These are phyloP conservation scores for Cheirogaleus major DNA, from an alignment of 2,797 vertebrate species.

Conservation along the genomic window DNA sequence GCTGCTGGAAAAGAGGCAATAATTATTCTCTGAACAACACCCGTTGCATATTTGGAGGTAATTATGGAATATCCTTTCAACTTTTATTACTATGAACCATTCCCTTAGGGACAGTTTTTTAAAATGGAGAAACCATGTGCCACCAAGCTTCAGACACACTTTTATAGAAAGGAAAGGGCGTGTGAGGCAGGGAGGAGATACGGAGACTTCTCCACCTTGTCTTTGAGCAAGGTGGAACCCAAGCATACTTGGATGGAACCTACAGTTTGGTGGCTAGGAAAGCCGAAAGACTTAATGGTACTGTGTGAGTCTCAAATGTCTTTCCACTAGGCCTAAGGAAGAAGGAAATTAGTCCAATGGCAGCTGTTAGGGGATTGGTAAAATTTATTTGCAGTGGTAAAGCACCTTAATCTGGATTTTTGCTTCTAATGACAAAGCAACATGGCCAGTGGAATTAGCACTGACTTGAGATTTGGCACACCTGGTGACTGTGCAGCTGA, in stretches of 20 bases:
- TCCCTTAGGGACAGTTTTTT: not conserved
- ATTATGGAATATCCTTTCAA: not conserved
- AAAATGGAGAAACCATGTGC: not conserved
- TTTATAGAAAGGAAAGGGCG: not conserved
- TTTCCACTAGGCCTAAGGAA: not conserved
- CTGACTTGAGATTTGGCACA: not conserved
- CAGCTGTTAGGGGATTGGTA: not conserved
- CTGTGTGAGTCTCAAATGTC: not conserved
- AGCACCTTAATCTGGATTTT: slow-evolving; percentile 2
- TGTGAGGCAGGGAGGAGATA: not conserved
- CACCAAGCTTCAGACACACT: not conserved
- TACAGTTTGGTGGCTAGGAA: not conserved
- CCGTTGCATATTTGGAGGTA: not conserved
- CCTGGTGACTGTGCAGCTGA: not conserved
- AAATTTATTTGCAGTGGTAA: not conserved
- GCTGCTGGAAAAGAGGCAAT: not conserved
- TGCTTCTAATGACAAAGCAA: not conserved
- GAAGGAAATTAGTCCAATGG: not conserved
- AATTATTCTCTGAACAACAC: not conserved
- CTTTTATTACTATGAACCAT: slow-evolving; percentile 5
- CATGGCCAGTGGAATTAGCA: not conserved
- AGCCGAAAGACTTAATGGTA: not conserved
- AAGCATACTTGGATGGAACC: not conserved
- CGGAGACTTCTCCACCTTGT: not conserved
- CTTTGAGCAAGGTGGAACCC: not conserved